Evolutionary conservation across 1,140 invertebrate genomes (phyloP), one percentile per base, ranked within the genome.

Genomic region (Chironomus tepperi): DNA sequence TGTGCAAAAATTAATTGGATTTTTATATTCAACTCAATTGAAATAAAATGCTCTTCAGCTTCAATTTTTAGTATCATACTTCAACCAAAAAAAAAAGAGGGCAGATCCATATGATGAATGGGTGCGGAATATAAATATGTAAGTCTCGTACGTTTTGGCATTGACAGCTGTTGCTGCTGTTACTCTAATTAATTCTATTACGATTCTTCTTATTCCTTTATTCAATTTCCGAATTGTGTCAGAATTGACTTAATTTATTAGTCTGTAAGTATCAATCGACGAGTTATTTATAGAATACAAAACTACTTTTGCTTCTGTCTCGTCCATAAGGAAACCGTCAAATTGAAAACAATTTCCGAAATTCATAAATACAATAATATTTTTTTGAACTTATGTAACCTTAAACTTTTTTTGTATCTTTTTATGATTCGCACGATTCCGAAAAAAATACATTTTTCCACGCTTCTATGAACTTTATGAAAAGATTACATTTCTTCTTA

Each of bases 151-250:
- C 24, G 24, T 34, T 34, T 34, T 34, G 24, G 24, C 24, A 34
- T 34, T 34, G 24, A 34, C 24, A 47, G 15, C 47, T n/a, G 47
- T n/a, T n/a, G 47, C 47, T 57, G 47, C n/a, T 57, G 47, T 57
- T 57, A n/a, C 12, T 57, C 47, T 57, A 57, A 57, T 57, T 57
- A 57, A 57, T 57, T n/a, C 47, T n/a, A n/a, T 57, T 57, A 57
- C 12, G 12, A n/a, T 57, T 57, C 47, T n/a, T 57, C 47, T 57
- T 57, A 57, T 12, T 57, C 12, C n/a, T 57, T 57, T 12, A 57
- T 57, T 57, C 47, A 34, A 34, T 34, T 34, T 34, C 24, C 24
- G 24, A 34, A 34, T 34, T 34, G 24, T 34, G 24, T 34, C 24
- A 34, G 24, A 34, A 34, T 34, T 34, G 24, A 34, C 24, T 34